phyloP scores from a whole-genome alignment of 2,113 vertebrate species.

The Cyanoderma ruficeps region DNA sequence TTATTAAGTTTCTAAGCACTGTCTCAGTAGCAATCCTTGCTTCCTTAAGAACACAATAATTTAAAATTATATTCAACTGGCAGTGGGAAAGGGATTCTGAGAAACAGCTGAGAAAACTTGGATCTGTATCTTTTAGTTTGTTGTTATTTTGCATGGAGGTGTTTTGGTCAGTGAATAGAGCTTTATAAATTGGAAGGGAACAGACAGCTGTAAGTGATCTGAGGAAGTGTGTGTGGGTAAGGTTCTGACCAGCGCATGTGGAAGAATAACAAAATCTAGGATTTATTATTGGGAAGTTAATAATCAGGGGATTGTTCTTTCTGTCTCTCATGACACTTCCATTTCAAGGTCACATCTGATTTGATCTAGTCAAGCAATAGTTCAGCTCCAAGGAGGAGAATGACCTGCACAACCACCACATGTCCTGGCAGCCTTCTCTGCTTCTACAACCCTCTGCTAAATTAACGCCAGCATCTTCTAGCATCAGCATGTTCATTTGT shows the following conservation, averaged over 20 bases:
- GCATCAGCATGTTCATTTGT: not conserved
- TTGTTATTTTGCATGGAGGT: not conserved
- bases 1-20: not conserved
- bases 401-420: not conserved
- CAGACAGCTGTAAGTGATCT: not conserved
- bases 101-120: not conserved
- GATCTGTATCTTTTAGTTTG: not conserved
- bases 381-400: not conserved
- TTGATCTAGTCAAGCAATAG: not conserved
- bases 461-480: not conserved
- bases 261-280: not conserved
- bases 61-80: not conserved
- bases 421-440: not conserved
- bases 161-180: not conserved
- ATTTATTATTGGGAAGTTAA: not conserved
- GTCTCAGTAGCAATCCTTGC: not conserved
- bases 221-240: not conserved
- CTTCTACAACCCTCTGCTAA: not conserved
- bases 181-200: not conserved
- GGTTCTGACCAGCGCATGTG: not conserved
- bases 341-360: not conserved
- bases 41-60: not conserved
- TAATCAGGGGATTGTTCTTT: not conserved
- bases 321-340: not conserved
- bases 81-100: not conserved